Base-by-base conservation (phyloP, 1,140 invertebrate species). In the Vanessa atalanta region DNA sequence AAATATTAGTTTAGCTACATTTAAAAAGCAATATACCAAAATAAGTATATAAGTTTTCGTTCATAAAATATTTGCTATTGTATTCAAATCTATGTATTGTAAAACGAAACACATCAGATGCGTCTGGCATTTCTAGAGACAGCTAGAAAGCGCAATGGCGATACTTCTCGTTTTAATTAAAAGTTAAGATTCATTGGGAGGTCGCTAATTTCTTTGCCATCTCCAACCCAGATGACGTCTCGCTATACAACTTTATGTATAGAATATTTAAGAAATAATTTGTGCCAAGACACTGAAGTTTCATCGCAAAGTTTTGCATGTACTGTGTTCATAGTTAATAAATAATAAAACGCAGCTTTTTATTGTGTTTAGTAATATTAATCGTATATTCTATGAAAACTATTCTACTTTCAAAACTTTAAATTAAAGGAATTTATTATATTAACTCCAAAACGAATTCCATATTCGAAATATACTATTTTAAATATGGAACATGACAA, bases 161-260 rank as follows among this genome's bases (percentile, higher is more conserved):
- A 70, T 68, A 75, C 67, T 65, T 60, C 68, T 71, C 73, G 61
- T 78, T 85, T 85, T 85, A 85, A 85, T 85, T 85, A 85, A 85
- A 85, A 80, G 73, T 83, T 77, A 75, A 82, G 80, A 85, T 83
- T 82, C 80, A 83, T 85, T 83, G 73, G 76, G 67, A 71, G 66
- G 65, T 75, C 78, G 79, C 78, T 84, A 83, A 84, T 84, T 83
- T 84, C 81, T 81, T 79, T 70, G 65, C 79, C 69, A 74, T 79
- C 76, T 80, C 77, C 64, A 51, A 70, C 65, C 50, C 81, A 82
- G 80, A 82, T 83, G 83, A 82, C 79, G 82, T 68, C 71, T 57
- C 48, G 23, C 26, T 43, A 48, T 68, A 65, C 53, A 63, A 72
- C 67, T 65, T 47, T 70, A 20, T 69, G 61, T 65, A 66, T 66